These are phyloP conservation scores for Oncorhynchus mykiss DNA, from an alignment of 2,113 vertebrate genomes.

Conservation along the genomic window DNA sequence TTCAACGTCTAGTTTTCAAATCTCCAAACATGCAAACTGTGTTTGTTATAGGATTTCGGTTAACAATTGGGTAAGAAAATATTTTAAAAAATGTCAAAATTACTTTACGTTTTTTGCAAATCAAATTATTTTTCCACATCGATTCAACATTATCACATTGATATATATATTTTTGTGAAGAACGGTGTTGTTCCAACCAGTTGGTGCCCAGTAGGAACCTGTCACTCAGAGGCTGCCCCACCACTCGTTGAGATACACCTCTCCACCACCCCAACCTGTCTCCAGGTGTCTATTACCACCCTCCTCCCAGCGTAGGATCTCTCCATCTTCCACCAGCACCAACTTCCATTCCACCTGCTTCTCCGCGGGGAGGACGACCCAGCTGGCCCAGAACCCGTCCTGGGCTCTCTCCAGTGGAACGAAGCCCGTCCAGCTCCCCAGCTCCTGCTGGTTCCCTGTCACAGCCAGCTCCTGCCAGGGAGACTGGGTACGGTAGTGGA, in stretches of 20 bases:
- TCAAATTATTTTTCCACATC: neutral
- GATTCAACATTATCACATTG: no score
- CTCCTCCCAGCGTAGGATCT: conserved; percentile 90
- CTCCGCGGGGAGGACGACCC: conserved; percentile 77
- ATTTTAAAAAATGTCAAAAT: no score
- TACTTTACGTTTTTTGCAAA: no score
- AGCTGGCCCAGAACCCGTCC: conserved; percentile 82
- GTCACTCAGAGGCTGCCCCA: conserved; percentile 79
- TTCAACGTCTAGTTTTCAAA: no score
- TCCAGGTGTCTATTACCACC: conserved; percentile 82
- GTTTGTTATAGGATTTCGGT: no score
- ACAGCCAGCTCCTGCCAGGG: conserved; percentile 77
- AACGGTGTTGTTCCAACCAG: no score
- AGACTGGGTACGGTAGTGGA: conserved; percentile 83
- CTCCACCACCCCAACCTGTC: conserved; percentile 71
- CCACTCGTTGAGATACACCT: conserved; percentile 75
- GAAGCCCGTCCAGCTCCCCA: conserved; percentile 84
- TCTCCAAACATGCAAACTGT: no score
- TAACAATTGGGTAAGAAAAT: no score
- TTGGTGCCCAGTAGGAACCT: no score
- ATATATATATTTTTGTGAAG: no score
- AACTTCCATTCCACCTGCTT: conserved; percentile 90
- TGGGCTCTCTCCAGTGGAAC: conserved; percentile 74
- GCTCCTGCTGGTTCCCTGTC: conserved; percentile 80
- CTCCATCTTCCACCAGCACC: conserved; percentile 84